Evolutionary conservation across 2,888 invertebrate species (phyloP).

Genomic region (Thera britannica): DNA sequence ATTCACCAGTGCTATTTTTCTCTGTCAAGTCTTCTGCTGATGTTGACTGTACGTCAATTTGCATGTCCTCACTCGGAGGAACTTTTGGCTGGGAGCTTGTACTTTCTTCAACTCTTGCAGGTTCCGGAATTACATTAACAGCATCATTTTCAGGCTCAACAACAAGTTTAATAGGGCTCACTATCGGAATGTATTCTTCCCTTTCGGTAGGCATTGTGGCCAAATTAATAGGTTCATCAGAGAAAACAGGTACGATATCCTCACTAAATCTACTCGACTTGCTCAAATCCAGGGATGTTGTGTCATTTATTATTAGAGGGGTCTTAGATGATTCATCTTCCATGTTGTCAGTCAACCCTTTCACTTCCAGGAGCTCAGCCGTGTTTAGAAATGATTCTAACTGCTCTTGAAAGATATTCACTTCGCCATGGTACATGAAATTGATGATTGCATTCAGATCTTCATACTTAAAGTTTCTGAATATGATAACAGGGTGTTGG

Average conservation of each 20-base stretch:
- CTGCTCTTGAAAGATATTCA: slow-evolving; percentile 92
- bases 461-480: slow-evolving; percentile 90
- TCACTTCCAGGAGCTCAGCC: slow-evolving; percentile 90
- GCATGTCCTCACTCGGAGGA: slow-evolving; percentile 71
- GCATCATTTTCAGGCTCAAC: slow-evolving; percentile 60
- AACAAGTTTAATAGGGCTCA: slow-evolving; percentile 45
- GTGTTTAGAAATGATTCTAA: slow-evolving; percentile 91
- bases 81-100: slow-evolving; percentile 52
- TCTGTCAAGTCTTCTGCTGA: slow-evolving; percentile 77
- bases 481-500: slow-evolving; percentile 92
- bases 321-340: slow-evolving; percentile 74
- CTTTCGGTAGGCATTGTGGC: slow-evolving; percentile 68
- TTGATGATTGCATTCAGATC: slow-evolving; percentile 91
- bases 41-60: slow-evolving; percentile 71
- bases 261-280: slow-evolving; percentile 66
- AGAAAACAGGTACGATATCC: slow-evolving; percentile 60
- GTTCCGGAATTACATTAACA: slow-evolving; percentile 57
- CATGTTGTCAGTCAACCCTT: slow-evolving; percentile 88
- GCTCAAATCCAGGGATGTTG: slow-evolving; percentile 75
- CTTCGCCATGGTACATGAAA: slow-evolving; percentile 94
- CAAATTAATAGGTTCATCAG: slow-evolving; percentile 78
- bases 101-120: slow-evolving; percentile 55
- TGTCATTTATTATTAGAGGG: slow-evolving; percentile 65
- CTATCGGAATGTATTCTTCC: slow-evolving; percentile 72
- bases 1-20: slow-evolving; percentile 55